phyloP scores from a whole-genome alignment of 2,797 vertebrate species.

The Cyclura pinguis region DNA sequence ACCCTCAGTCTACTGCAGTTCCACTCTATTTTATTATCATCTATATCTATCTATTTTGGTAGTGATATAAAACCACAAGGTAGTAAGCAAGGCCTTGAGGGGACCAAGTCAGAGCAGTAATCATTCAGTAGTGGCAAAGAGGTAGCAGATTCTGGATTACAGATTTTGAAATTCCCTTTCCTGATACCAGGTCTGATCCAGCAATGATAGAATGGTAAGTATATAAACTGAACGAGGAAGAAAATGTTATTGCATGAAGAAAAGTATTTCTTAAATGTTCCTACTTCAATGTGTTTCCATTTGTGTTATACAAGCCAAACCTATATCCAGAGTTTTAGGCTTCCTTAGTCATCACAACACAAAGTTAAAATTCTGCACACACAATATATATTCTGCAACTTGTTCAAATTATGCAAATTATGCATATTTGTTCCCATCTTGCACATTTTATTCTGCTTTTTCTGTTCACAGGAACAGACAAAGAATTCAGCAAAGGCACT shows the following conservation, averaged over 20 bases:
- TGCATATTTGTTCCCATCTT: background rate
- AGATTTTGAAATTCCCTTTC: background rate
- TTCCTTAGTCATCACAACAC: background rate
- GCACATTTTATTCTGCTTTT: background rate
- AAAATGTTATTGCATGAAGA: background rate
- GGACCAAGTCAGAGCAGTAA: too few relatives aligned
- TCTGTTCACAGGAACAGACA: background rate
- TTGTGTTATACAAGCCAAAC: background rate
- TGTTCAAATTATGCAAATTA: background rate
- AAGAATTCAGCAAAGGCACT: background rate
- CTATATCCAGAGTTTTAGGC: background rate
- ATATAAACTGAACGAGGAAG: background rate
- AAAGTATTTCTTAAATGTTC: background rate
- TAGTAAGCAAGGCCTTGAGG: background rate
- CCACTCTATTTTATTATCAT: background rate
- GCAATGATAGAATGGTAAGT: background rate
- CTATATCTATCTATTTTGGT: background rate
- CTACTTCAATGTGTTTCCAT: background rate
- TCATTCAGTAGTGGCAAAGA: background rate
- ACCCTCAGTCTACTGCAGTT: background rate
- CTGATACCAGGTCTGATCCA: background rate
- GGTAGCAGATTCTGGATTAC: background rate
- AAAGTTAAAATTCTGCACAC: background rate
- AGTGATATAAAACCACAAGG: background rate
- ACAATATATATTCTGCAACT: background rate